These are phyloP conservation scores for Euzophera pinguis DNA, from an alignment of 2,888 invertebrate genomes.

Conservation along the genomic window DNA sequence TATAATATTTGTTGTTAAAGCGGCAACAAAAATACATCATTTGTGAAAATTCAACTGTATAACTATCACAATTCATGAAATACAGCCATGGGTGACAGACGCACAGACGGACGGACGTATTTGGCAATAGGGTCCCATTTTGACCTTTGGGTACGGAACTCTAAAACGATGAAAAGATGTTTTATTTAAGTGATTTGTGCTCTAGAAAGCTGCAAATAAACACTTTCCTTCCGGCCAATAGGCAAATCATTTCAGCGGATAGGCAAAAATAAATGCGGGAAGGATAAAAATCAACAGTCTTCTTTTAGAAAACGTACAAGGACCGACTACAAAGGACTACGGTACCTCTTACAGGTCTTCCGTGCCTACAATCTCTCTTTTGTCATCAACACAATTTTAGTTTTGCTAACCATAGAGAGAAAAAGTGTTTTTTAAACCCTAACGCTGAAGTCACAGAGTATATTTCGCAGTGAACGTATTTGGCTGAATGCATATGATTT, in stretches of 20 bases:
- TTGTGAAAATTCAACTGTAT: too few relatives aligned
- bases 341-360: constrained; percentile 31
- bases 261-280: constrained; percentile 21
- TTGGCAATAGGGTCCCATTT: too few relatives aligned
- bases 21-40: too few relatives aligned
- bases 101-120: too few relatives aligned
- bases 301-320: constrained; percentile 23
- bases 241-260: constrained; percentile 13
- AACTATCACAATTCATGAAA: too few relatives aligned
- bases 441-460: neutral
- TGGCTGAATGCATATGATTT: constrained; percentile 1
- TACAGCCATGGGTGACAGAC: too few relatives aligned
- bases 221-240: constrained; percentile 7
- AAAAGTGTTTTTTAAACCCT: neutral
- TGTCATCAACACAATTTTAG: constrained; percentile 29
- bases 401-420: neutral
- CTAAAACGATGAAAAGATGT: too few relatives aligned
- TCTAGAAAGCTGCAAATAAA: neutral
- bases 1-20: too few relatives aligned
- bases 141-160: too few relatives aligned
- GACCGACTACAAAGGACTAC: constrained; percentile 30
- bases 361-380: constrained; percentile 49
- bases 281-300: constrained; percentile 30
- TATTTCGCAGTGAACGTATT: neutral
- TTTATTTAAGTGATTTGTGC: too few relatives aligned